These are phyloP conservation scores for Agriopis marginaria DNA, from an alignment of 2,888 invertebrate species.

Conservation along the genomic window DNA sequence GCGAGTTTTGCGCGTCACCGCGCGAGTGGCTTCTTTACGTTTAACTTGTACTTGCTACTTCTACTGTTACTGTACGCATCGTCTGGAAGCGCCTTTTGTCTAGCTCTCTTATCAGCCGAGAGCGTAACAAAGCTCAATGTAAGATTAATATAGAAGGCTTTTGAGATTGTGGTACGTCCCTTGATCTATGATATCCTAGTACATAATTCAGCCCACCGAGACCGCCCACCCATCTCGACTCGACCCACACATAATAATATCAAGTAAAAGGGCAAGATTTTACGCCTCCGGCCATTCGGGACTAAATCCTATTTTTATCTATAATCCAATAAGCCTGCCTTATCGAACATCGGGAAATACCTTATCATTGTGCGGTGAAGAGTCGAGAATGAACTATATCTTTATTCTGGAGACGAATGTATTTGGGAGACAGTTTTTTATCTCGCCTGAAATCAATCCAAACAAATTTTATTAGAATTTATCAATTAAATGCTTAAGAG, in stretches of 20 bases:
- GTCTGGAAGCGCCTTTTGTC: too few relatives aligned
- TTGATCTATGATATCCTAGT: not conserved
- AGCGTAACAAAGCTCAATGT: too few relatives aligned
- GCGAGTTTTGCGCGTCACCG: too few relatives aligned
- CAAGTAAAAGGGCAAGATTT: slow-evolving; percentile 34
- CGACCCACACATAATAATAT: slow-evolving; percentile 31
- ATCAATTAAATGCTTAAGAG: too few relatives aligned
- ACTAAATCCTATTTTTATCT: slow-evolving; percentile 41
- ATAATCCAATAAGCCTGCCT: slow-evolving; percentile 33
- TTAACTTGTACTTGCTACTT: too few relatives aligned
- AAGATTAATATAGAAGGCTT: too few relatives aligned
- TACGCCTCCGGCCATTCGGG: slow-evolving; percentile 34
- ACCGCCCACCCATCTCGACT: not conserved
- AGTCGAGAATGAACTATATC: not conserved
- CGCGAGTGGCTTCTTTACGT: too few relatives aligned
- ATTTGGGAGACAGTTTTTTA: not conserved
- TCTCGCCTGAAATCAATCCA: not conserved
- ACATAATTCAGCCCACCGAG: not conserved
- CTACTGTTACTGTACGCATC: too few relatives aligned
- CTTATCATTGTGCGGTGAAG: slow-evolving; percentile 16
- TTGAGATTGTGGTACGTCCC: too few relatives aligned
- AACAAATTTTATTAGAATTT: too few relatives aligned
- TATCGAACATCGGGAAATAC: slow-evolving; percentile 14
- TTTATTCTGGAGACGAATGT: not conserved
- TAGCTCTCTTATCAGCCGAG: too few relatives aligned